A percentile compares a stretch with the other conserved stretches of the same genome.
Evolutionary conservation across 2,113 vertebrate genomes (phyloP).

Genomic region (Nanorana parkeri): DNA sequence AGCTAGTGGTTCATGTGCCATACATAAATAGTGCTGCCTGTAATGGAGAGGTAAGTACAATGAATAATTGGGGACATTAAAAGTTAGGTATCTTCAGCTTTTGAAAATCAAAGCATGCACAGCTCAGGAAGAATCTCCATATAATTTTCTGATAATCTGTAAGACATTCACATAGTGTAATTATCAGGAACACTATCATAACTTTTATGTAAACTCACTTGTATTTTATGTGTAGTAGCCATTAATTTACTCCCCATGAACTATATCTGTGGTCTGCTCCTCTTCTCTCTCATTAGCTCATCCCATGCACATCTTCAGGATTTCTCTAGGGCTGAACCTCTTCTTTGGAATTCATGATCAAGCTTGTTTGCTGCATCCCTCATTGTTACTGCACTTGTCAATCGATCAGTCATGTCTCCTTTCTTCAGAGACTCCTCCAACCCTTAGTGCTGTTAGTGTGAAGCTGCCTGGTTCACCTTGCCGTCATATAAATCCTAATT

Average conservation of each 20-base stretch:
- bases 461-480: background rate
- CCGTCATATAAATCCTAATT: background rate
- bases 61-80: too few relatives aligned
- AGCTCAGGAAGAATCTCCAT: too few relatives aligned
- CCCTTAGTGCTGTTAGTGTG: background rate
- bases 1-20: too few relatives aligned
- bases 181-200: too few relatives aligned
- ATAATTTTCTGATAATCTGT: too few relatives aligned
- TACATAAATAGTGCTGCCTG: too few relatives aligned
- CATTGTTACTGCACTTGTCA: background rate
- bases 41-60: too few relatives aligned
- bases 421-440: background rate
- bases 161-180: too few relatives aligned
- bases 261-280: conserved; percentile 32
- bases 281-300: conserved; percentile 30
- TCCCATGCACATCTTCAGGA: conserved; percentile 40
- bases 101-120: too few relatives aligned
- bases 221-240: too few relatives aligned
- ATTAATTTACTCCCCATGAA: background rate
- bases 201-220: too few relatives aligned
- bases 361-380: background rate
- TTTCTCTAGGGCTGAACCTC: conserved; percentile 12
- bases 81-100: too few relatives aligned
- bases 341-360: conserved; percentile 20
- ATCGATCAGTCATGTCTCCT: background rate